Conservation (phyloP, 2,888 invertebrate species). For the Marronus borbonicus region DNA sequence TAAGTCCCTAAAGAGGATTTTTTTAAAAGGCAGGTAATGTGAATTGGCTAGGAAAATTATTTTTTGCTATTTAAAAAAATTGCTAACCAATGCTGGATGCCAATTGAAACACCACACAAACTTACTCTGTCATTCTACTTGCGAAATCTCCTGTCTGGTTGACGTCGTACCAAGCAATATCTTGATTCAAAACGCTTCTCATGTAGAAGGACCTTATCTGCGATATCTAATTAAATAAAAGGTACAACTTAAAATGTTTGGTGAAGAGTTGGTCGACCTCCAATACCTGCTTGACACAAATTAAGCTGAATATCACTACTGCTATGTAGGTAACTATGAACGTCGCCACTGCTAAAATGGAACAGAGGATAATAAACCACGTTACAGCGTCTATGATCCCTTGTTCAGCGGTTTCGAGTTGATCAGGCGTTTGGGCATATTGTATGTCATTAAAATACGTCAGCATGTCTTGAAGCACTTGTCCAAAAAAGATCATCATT, state of each 20-base stretch:
- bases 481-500: constrained; percentile 79
- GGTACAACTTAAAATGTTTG: neutral
- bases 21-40: neutral
- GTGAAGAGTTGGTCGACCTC: neutral
- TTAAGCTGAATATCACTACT: constrained; percentile 78
- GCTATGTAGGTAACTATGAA: constrained; percentile 77
- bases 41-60: too few relatives aligned
- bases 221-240: constrained; percentile 71
- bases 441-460: constrained; percentile 50
- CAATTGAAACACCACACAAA: constrained; percentile 3
- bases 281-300: constrained; percentile 79
- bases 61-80: too few relatives aligned
- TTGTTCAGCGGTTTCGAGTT: constrained; percentile 64
- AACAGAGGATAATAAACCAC: constrained; percentile 76
- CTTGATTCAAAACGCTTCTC: constrained; percentile 80
- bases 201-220: constrained; percentile 78
- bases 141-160: constrained; percentile 83
- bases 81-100: too few relatives aligned
- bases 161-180: constrained; percentile 82
- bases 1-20: constrained; percentile 75
- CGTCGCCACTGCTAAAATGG: constrained; percentile 74
- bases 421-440: constrained; percentile 49
- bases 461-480: constrained; percentile 77
- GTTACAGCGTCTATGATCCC: constrained; percentile 71
- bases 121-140: constrained; percentile 83